phyloP scores from a whole-genome alignment of 1,140 invertebrate genomes.

The Monomorium pharaonis region DNA sequence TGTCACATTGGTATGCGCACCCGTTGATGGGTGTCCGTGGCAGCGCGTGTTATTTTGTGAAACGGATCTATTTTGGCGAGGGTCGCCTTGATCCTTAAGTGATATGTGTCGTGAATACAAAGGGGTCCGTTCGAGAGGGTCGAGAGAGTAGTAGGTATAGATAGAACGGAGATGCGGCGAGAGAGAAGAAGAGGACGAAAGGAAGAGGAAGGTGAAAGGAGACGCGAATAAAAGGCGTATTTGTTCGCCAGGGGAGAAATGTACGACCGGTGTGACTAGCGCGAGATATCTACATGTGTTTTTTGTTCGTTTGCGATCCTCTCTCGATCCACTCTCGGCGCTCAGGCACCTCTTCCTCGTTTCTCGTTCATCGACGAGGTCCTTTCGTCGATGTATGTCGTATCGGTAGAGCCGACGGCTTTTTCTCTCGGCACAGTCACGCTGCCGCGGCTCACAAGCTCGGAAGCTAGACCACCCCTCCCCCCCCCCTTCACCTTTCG shows the following conservation, averaged over 20 bases:
- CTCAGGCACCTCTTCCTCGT: background rate
- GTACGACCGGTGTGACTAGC: slow-evolving; percentile 41
- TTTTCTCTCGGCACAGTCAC: slow-evolving; percentile 26
- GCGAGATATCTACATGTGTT: slow-evolving; percentile 80
- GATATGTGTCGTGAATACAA: slow-evolving; percentile 83
- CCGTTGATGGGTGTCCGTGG: slow-evolving; percentile 78
- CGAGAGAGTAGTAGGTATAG: slow-evolving; percentile 7
- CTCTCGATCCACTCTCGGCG: slow-evolving; percentile 38
- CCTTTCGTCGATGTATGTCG: slow-evolving; percentile 34
- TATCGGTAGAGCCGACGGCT: background rate
- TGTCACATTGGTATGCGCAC: slow-evolving; percentile 79
- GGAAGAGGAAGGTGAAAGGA: slow-evolving; percentile 1
- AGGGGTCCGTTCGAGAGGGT: slow-evolving; percentile 65
- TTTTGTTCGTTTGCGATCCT: slow-evolving; percentile 80
- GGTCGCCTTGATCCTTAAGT: slow-evolving; percentile 83
- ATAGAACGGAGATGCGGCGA: background rate
- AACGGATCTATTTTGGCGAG: slow-evolving; percentile 82
- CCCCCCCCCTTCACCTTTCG: background rate
- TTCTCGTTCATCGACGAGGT: background rate
- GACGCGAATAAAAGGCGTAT: slow-evolving; percentile 23
- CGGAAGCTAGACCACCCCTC: background rate
- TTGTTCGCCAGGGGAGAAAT: slow-evolving; percentile 59
- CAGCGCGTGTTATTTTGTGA: slow-evolving; percentile 82
- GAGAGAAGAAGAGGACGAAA: slow-evolving; percentile 19
- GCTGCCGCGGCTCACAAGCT: slow-evolving; percentile 44